These are phyloP conservation scores for Papilio elwesi DNA, from an alignment of 2,888 invertebrate species.

Conservation along the genomic window DNA sequence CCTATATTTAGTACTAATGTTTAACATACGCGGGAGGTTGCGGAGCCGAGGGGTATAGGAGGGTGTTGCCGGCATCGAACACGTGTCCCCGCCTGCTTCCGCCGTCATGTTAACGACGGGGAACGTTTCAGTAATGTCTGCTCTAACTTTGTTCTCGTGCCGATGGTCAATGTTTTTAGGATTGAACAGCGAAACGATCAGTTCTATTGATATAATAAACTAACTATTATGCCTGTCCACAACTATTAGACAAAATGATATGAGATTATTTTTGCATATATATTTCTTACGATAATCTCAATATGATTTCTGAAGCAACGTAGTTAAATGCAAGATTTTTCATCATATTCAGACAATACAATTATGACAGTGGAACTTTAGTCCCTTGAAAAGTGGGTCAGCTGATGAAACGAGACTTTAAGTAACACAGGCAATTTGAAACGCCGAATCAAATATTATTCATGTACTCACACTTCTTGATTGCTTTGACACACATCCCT, in stretches of 20 bases:
- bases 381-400: conserved; percentile 27
- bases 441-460: conserved; percentile 20
- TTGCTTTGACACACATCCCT: conserved; percentile 19
- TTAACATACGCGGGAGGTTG: conserved; percentile 54
- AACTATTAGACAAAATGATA: conserved; percentile 9
- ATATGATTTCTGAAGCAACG: no score
- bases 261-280: neutral
- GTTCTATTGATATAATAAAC: no score
- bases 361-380: neutral
- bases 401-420: conserved; percentile 3
- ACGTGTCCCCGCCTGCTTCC: conserved; percentile 67
- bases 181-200: neutral
- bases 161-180: neutral
- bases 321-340: conserved; percentile 1
- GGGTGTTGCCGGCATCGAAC: conserved; percentile 58
- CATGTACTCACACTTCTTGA: conserved; percentile 6
- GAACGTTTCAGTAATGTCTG: conserved; percentile 43
- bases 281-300: no score
- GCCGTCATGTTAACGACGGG: conserved; percentile 52
- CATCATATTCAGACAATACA: conserved; percentile 1
- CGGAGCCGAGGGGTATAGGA: conserved; percentile 53
- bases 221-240: no score
- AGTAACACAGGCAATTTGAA: conserved; percentile 26
- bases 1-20: conserved; percentile 55
- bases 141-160: conserved; percentile 42